These are phyloP conservation scores for Megaleporinus macrocephalus DNA, from an alignment of 2,113 vertebrate genomes.

Conservation along the genomic window DNA sequence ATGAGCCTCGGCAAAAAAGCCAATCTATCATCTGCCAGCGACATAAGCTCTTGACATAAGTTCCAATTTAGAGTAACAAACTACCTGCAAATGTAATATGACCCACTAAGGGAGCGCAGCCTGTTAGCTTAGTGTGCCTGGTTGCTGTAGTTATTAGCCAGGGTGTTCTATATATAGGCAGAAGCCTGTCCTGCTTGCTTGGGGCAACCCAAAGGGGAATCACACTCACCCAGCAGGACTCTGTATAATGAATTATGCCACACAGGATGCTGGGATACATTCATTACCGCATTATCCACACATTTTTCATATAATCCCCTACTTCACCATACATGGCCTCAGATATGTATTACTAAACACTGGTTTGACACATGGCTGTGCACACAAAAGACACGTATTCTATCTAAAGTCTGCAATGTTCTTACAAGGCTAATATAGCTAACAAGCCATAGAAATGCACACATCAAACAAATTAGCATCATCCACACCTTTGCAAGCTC, in stretches of 20 bases:
- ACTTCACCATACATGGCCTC: neutral
- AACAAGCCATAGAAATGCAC: too few species aligned
- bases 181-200: slow-evolving; percentile 57
- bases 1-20: neutral
- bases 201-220: slow-evolving; percentile 59
- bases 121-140: slow-evolving; percentile 2
- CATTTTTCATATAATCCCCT: neutral
- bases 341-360: slow-evolving; percentile 8
- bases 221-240: slow-evolving; percentile 58
- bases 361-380: neutral
- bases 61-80: slow-evolving; percentile 7
- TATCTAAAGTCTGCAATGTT: too few species aligned
- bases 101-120: slow-evolving; percentile 18
- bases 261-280: slow-evolving; percentile 61
- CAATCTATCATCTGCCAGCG: neutral
- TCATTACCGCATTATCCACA: slow-evolving; percentile 30
- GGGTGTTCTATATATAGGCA: slow-evolving; percentile 38
- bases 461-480: too few species aligned
- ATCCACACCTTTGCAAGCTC: too few species aligned
- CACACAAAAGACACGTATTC: neutral
- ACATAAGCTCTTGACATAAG: slow-evolving; percentile 9
- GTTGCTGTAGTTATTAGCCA: slow-evolving; percentile 36
- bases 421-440: too few species aligned
- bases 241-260: slow-evolving; percentile 75
- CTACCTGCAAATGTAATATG: slow-evolving; percentile 26